These are phyloP conservation scores for Camelus bactrianus DNA, from an alignment of 2,113 vertebrate species.

Conservation along the genomic window DNA sequence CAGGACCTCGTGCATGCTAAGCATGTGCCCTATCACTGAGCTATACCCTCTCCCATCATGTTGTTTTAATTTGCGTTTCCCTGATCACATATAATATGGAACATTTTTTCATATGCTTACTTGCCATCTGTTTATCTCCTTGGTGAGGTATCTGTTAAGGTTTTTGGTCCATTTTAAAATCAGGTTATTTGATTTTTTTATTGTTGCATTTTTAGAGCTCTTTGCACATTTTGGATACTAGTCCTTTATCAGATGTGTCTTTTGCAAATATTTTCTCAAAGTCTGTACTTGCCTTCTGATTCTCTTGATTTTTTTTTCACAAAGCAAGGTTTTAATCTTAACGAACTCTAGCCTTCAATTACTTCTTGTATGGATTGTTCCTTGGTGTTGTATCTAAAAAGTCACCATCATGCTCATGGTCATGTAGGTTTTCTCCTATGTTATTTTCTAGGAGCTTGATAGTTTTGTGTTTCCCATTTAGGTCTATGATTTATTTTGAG, in stretches of 20 bases:
- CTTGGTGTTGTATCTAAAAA: neutral
- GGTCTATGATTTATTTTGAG: neutral
- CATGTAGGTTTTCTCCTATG: neutral
- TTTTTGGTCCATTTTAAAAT: neutral
- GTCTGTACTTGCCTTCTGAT: neutral
- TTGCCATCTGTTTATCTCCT: neutral
- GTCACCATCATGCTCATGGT: neutral
- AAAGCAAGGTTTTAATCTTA: neutral
- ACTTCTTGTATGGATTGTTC: neutral
- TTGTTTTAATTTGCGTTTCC: no score
- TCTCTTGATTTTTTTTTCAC: neutral
- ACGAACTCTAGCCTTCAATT: neutral
- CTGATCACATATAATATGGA: no score
- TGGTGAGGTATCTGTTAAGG: neutral
- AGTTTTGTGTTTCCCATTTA: neutral
- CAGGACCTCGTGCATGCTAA: no score
- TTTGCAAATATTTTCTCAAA: neutral
- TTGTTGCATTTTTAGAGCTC: neutral
- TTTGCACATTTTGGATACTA: neutral
- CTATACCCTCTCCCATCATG: no score
- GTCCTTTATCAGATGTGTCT: neutral
- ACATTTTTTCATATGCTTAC: neutral
- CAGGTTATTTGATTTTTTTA: neutral
- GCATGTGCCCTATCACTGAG: no score
- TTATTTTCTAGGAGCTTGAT: neutral